These are phyloP conservation scores for Myodes glareolus DNA, from an alignment of 2,113 vertebrate genomes.

Conservation along the genomic window DNA sequence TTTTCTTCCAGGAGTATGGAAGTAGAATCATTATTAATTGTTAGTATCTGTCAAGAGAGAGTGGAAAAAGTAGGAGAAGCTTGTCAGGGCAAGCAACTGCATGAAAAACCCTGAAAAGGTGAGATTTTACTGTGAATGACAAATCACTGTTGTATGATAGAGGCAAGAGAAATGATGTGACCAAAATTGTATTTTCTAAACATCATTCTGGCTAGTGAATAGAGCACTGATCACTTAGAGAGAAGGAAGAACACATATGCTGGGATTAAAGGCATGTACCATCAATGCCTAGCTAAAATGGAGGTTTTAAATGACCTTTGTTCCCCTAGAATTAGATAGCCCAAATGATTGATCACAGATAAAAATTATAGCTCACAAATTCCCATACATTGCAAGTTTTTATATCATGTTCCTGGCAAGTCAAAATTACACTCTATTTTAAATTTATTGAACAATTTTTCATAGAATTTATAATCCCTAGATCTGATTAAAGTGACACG, in stretches of 20 bases:
- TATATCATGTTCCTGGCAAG: neutral
- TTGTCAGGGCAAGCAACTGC: too few relatives aligned
- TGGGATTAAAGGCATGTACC: too few relatives aligned
- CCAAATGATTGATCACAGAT: neutral
- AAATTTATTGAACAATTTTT: neutral
- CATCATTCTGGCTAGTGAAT: neutral
- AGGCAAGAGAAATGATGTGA: neutral
- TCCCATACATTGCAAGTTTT: neutral
- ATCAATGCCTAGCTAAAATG: too few relatives aligned
- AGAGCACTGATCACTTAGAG: neutral
- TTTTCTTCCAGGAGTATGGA: neutral
- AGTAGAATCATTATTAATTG: neutral
- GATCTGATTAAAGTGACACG: neutral
- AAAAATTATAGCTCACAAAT: neutral
- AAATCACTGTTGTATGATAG: neutral
- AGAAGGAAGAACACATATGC: neutral
- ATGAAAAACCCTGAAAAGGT: fast-evolving
- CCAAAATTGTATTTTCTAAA: neutral
- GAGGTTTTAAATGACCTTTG: neutral
- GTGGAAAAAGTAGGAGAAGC: neutral
- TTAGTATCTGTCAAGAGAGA: neutral
- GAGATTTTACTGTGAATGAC: neutral
- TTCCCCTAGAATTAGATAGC: neutral
- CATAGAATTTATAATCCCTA: neutral
- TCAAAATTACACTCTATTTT: neutral